Evolutionary conservation across 2,797 vertebrate species (phyloP).

Genomic region (Oreortyx pictus): DNA sequence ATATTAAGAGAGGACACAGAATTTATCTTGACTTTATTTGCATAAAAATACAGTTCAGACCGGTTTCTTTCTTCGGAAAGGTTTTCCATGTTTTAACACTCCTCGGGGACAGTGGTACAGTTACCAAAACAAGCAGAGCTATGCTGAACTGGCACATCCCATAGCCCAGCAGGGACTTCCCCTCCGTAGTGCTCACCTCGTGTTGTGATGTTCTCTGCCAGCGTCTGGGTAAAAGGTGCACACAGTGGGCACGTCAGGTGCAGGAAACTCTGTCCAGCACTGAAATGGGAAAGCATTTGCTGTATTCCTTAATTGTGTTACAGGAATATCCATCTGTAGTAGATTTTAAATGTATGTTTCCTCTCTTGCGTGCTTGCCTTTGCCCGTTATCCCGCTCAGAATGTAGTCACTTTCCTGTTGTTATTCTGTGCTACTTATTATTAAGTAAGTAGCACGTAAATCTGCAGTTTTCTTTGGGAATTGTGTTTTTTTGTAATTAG

Average conservation of each 20-base stretch:
- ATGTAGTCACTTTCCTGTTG: background rate
- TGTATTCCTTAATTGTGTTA: background rate
- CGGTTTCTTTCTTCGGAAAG: conserved; percentile 8
- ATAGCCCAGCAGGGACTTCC: background rate
- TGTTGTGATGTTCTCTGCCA: background rate
- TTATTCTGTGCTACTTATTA: background rate
- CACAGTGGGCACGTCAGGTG: background rate
- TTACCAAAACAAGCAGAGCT: background rate
- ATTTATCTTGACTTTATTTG: conserved; percentile 63
- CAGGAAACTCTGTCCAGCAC: background rate
- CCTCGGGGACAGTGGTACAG: background rate
- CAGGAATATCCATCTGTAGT: background rate
- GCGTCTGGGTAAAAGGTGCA: background rate
- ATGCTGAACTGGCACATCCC: rapidly evolving
- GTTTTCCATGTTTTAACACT: conserved; percentile 26
- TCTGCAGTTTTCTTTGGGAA: background rate
- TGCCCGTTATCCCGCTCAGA: background rate
- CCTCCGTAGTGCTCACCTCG: no score
- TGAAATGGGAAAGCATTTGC: background rate
- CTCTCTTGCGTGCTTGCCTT: background rate
- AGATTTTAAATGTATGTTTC: background rate
- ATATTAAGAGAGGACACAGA: background rate
- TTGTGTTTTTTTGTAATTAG: background rate
- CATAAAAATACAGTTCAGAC: conserved; percentile 67
- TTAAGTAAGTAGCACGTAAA: rapidly evolving